These are phyloP conservation scores for Zaprionus kolodkinae DNA, from an alignment of 1,140 invertebrate species.

Conservation along the genomic window DNA sequence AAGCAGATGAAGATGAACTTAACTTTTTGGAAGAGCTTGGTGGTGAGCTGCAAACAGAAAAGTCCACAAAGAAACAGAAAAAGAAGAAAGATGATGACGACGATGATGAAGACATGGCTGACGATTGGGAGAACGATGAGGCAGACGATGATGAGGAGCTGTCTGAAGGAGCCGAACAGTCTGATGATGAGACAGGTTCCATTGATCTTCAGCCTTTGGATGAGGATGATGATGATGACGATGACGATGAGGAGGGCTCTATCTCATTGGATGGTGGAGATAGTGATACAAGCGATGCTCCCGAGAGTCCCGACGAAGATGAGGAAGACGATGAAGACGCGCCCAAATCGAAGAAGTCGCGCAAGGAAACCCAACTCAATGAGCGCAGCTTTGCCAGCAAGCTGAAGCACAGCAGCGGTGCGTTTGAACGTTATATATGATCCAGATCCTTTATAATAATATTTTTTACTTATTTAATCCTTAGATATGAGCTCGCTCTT, in stretches of 20 bases:
- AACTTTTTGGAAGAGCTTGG: slow-evolving; percentile 76
- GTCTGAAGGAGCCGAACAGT: slow-evolving; percentile 69
- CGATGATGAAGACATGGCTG: slow-evolving; percentile 71
- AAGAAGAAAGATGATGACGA: slow-evolving; percentile 76
- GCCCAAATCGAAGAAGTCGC: slow-evolving; percentile 84
- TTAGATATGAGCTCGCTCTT: slow-evolving; percentile 86
- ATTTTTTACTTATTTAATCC: slow-evolving; percentile 4
- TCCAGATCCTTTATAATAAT: not conserved
- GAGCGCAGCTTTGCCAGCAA: slow-evolving; percentile 71
- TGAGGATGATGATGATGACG: slow-evolving; percentile 62
- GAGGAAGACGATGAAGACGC: slow-evolving; percentile 56
- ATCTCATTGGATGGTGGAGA: slow-evolving; percentile 56
- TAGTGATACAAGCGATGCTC: slow-evolving; percentile 55
- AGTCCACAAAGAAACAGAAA: slow-evolving; percentile 80
- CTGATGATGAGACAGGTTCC: slow-evolving; percentile 74
- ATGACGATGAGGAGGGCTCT: slow-evolving; percentile 76
- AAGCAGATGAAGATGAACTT: slow-evolving; percentile 83
- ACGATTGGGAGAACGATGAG: slow-evolving; percentile 77
- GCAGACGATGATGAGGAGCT: slow-evolving; percentile 74
- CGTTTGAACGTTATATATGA: slow-evolving; percentile 15
- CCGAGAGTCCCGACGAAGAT: slow-evolving; percentile 59
- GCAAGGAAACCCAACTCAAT: slow-evolving; percentile 43
- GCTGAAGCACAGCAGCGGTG: slow-evolving; percentile 77
- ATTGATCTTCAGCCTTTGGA: slow-evolving; percentile 68
- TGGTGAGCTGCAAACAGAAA: slow-evolving; percentile 60